Evolutionary conservation across 1,140 invertebrate genomes (phyloP).

Genomic region (Asobara japonica): DNA sequence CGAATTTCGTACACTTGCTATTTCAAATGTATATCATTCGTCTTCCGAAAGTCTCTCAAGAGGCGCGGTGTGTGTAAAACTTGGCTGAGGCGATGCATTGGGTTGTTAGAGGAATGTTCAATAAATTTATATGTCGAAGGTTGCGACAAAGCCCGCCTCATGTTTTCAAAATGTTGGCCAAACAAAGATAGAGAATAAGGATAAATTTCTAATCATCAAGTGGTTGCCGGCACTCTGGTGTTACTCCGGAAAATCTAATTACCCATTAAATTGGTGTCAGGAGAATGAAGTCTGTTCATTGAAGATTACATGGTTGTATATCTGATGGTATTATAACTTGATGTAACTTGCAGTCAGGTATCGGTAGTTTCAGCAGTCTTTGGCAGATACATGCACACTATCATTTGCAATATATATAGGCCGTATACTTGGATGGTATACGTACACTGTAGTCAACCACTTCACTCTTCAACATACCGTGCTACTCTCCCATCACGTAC

Average conservation of each 20-base stretch:
- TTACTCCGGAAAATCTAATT: neutral
- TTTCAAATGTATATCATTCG: too few relatives aligned
- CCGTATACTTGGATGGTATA: neutral
- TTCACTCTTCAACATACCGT: conserved; percentile 15
- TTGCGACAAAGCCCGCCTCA: too few relatives aligned
- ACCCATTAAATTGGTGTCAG: neutral
- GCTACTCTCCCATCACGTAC: conserved; percentile 1
- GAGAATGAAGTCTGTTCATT: neutral
- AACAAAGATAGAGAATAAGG: too few relatives aligned
- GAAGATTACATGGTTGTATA: conserved; percentile 31
- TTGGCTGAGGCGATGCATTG: too few relatives aligned
- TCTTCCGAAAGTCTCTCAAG: too few relatives aligned
- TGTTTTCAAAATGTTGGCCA: too few relatives aligned
- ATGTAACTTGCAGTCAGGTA: conserved; percentile 33
- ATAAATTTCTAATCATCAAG: too few relatives aligned
- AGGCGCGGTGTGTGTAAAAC: too few relatives aligned
- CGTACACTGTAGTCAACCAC: neutral
- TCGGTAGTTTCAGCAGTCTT: conserved; percentile 9
- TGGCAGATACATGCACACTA: neutral
- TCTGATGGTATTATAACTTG: conserved; percentile 37
- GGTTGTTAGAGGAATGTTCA: too few relatives aligned
- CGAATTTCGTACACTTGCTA: too few relatives aligned
- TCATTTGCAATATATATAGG: neutral
- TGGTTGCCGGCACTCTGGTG: too few relatives aligned
- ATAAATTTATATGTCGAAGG: too few relatives aligned